Evolutionary conservation across 2,113 vertebrate species (phyloP), one percentile per base, ranked within the genome.

Genomic region (Thalassarche chlororhynchos): DNA sequence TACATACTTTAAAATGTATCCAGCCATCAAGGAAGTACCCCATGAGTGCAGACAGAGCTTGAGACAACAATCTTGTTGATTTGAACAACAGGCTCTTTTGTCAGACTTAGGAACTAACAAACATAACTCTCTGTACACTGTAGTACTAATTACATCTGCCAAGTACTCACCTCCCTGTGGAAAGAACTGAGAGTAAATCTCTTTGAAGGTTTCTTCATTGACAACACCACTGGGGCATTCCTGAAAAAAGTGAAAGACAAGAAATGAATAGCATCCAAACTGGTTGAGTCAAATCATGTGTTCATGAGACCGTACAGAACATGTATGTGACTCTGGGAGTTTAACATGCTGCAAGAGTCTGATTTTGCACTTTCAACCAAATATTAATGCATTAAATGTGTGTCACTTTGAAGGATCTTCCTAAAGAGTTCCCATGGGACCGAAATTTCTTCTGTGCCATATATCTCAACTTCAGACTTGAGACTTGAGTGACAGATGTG

Each of bases 191-290:
- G 99, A 97, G 96, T 99, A 99, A 98, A 99, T 99, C 90, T 99
- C 99, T 98, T 99, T 99, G 98, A 99, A 99, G 58, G 99, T 99
- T 42, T 99, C 99, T 98, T 99, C 99, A 83, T 99, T 99, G 98
- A 99, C 99, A 96, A 99, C 98, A 93, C 99, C 99, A 81, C 99
- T 99, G 97, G 99, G 99, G 62, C 99, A 99, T 98, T 99, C 99
- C 99, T 99, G 97, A 68, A 95, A 93, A 96, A 96, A 95, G 52
- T 13, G 46, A 64, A 77, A 97, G n/a, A 96, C 58, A 95, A 94
- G 57, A 79, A 88, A 55, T 98, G 2, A 98, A 70, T n/a, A 44
- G 29, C 38, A 46, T 91, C 86, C 78, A 76, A 20, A n/a, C 29
- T 65, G 32, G 17, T 62, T 44, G 49, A 77, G 49, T 57, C 34